phyloP scores from a whole-genome alignment of 2,113 vertebrate species.

The Parus major region DNA sequence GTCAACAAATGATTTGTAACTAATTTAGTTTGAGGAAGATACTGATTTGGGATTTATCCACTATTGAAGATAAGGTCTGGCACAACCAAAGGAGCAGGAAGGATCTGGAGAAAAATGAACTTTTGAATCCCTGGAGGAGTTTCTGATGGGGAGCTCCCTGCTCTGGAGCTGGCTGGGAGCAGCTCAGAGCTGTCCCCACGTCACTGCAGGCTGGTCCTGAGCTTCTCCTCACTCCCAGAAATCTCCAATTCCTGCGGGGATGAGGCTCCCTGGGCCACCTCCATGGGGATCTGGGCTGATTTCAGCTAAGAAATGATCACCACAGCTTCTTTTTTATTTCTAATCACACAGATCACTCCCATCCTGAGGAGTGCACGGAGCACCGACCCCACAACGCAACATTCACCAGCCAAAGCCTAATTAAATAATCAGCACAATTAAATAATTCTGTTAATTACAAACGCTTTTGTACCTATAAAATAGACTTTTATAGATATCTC shows the following conservation, averaged over 20 bases:
- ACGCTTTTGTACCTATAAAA: not conserved
- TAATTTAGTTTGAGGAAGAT: not conserved
- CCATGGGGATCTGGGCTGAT: not conserved
- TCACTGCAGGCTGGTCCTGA: not conserved
- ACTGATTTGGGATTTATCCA: not conserved
- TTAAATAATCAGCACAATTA: not conserved
- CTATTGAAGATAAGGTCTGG: not conserved
- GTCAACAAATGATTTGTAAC: not conserved
- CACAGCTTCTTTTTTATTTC: not conserved
- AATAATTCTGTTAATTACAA: not conserved
- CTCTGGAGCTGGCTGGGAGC: not conserved
- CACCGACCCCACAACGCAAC: not conserved
- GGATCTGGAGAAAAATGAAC: not conserved
- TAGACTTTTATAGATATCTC: accelerated
- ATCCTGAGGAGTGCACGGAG: not conserved
- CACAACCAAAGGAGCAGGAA: not conserved
- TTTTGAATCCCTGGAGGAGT: not conserved
- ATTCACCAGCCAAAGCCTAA: not conserved
- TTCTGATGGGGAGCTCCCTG: not conserved
- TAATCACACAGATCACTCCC: no score
- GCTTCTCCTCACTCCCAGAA: not conserved
- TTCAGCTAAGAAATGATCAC: not conserved
- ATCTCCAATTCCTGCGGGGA: accelerated
- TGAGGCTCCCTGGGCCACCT: not conserved
- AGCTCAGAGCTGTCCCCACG: not conserved